These are phyloP conservation scores for Crotalus helleri DNA, from an alignment of 2,113 vertebrate genomes.

Conservation along the genomic window DNA sequence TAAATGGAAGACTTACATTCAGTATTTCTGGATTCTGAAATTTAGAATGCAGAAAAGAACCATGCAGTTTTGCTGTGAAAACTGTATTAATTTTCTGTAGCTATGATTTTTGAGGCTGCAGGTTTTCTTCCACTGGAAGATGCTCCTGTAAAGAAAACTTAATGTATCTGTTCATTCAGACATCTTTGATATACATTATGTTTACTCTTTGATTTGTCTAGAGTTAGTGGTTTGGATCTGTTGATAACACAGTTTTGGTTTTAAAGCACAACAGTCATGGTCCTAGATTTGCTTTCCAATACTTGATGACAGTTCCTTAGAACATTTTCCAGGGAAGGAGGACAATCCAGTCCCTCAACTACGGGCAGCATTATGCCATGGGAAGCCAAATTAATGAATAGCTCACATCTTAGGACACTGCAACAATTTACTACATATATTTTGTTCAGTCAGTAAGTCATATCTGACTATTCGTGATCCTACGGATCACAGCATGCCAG, in stretches of 20 bases:
- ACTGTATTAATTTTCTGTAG: not conserved
- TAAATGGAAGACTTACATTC: not conserved
- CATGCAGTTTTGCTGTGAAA: not conserved
- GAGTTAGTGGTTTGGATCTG: not conserved
- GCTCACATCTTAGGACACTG: not conserved
- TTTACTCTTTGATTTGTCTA: not conserved
- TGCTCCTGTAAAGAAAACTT: not conserved
- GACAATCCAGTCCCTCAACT: not conserved
- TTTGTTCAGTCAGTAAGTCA: not conserved
- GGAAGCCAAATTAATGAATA: not conserved
- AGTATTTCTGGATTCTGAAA: not conserved
- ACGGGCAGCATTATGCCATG: not conserved
- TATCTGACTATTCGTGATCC: not conserved
- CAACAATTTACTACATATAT: not conserved
- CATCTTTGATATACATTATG: not conserved
- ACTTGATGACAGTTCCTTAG: not conserved
- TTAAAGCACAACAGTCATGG: not conserved
- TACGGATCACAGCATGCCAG: not conserved
- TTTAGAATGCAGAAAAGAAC: not conserved
- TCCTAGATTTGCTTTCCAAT: not conserved
- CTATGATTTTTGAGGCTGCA: not conserved
- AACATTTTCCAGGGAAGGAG: not conserved
- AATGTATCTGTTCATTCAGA: not conserved
- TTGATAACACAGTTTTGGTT: not conserved
- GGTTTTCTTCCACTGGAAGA: not conserved